Evolutionary conservation across 2,888 invertebrate genomes (phyloP).

Genomic region (Ptilodon capucinus): DNA sequence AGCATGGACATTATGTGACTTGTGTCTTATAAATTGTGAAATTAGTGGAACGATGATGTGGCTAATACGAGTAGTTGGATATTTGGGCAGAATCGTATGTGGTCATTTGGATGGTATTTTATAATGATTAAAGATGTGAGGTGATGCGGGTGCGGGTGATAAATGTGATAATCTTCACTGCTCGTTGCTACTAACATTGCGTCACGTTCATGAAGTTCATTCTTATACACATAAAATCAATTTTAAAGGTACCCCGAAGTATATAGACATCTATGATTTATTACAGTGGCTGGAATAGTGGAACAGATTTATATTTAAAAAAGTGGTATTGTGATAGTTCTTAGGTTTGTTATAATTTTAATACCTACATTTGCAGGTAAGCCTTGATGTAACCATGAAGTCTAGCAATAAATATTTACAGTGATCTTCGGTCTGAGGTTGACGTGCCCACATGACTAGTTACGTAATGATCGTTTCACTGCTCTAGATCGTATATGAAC

Average conservation of each 20-base stretch:
- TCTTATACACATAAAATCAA: too few relatives aligned
- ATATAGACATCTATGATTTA: too few relatives aligned
- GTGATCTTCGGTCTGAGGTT: neutral
- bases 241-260: too few relatives aligned
- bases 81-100: neutral
- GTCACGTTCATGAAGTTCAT: too few relatives aligned
- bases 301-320: too few relatives aligned
- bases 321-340: too few relatives aligned
- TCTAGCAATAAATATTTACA: too few relatives aligned
- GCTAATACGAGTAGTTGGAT: neutral
- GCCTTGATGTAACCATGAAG: too few relatives aligned
- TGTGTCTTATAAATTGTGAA: neutral
- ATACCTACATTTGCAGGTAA: too few relatives aligned
- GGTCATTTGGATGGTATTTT: neutral
- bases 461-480: neutral
- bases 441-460: neutral
- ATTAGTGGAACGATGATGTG: neutral
- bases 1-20: neutral
- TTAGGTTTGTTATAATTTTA: too few relatives aligned
- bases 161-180: neutral
- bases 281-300: too few relatives aligned
- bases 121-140: neutral
- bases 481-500: neutral
- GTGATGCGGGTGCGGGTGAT: neutral
- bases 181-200: too few relatives aligned